Percentiles rank a stretch among this genome's conserved stretches.
These are phyloP conservation scores for Ceuthmochares aereus DNA, from an alignment of 2,113 vertebrate species.

Conservation along the genomic window DNA sequence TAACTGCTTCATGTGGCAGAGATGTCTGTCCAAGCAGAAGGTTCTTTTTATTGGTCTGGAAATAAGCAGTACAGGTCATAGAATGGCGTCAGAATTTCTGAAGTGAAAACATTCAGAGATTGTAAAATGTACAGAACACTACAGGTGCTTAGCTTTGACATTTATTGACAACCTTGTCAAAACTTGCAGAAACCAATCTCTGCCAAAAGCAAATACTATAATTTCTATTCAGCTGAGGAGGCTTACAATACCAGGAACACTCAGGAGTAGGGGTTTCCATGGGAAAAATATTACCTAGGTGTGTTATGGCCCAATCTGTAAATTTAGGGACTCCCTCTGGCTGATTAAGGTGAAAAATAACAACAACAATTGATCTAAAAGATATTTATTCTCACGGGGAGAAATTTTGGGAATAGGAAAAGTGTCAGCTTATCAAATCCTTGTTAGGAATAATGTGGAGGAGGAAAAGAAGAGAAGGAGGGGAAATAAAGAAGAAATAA, in stretches of 20 bases:
- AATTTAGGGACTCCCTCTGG: too few relatives aligned
- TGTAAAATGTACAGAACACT: rapidly evolving
- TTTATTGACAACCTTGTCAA: neutral
- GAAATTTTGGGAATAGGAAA: too few relatives aligned
- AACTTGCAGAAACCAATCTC: neutral
- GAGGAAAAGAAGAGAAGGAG: too few relatives aligned
- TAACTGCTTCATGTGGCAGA: neutral
- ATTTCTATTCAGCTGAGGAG: neutral
- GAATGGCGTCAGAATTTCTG: neutral
- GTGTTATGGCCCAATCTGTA: too few relatives aligned
- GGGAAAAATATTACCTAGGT: neutral
- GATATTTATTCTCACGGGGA: too few relatives aligned
- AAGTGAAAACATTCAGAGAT: neutral
- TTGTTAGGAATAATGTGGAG: too few relatives aligned
- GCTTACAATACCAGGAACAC: neutral
- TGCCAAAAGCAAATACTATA: neutral
- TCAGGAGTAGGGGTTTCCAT: neutral
- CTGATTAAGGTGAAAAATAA: too few relatives aligned
- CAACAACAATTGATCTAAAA: too few relatives aligned
- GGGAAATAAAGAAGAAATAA: too few relatives aligned
- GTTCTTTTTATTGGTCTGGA: neutral
- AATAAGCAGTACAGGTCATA: neutral
- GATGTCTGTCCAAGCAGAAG: neutral
- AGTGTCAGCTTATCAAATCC: too few relatives aligned
- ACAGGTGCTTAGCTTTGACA: neutral